These are phyloP conservation scores for Halocaridina rubra DNA, from an alignment of 2,888 invertebrate species.

Conservation along the genomic window DNA sequence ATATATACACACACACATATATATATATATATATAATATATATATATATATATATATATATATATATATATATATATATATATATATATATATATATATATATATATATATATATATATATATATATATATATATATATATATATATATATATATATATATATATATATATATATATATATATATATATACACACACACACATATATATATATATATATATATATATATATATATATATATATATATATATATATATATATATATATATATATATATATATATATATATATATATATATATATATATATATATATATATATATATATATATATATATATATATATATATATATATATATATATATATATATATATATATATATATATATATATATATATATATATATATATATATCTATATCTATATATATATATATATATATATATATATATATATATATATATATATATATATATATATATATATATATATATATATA, in stretches of 20 bases:
- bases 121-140: background rate
- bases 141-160: slow-evolving; percentile 11
- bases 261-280: slow-evolving; percentile 11
- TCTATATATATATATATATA: background rate
- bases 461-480: slow-evolving; percentile 39
- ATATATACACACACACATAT: slow-evolving; percentile 12
- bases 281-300: background rate
- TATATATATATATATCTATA: background rate
- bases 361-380: slow-evolving; percentile 26
- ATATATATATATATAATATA: slow-evolving; percentile 20
- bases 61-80: slow-evolving; percentile 12
- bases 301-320: slow-evolving; percentile 10
- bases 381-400: slow-evolving; percentile 5
- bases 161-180: slow-evolving; percentile 21
- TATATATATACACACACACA: background rate
- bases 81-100: slow-evolving; percentile 22
- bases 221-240: background rate
- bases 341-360: background rate
- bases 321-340: background rate
- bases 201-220: background rate
- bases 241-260: slow-evolving; percentile 11
- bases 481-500: slow-evolving; percentile 39
- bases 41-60: slow-evolving; percentile 17
- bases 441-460: slow-evolving; percentile 11
- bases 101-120: background rate